These are phyloP conservation scores for Psittacara wagleri DNA, from an alignment of 2,113 vertebrate species.

Conservation along the genomic window DNA sequence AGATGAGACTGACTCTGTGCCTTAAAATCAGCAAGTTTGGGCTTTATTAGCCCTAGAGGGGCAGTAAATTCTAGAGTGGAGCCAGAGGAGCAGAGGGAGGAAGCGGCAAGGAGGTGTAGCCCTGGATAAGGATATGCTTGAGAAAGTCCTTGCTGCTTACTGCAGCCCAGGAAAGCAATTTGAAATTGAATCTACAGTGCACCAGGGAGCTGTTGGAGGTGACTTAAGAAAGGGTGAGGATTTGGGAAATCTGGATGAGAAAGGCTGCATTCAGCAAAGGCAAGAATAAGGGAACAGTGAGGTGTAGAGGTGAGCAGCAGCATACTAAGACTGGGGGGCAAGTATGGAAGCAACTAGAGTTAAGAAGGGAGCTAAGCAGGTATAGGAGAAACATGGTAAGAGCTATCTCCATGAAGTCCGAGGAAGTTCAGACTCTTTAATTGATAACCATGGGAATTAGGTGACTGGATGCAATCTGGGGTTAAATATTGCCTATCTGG, in stretches of 20 bases:
- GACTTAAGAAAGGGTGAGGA: not conserved
- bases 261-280: not conserved
- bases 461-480: not conserved
- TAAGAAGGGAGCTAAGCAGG: rapidly evolving
- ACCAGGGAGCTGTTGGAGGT: not conserved
- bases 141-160: not conserved
- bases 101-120: not conserved
- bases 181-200: not conserved
- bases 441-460: not conserved
- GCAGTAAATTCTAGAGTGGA: slow-evolving; percentile 20
- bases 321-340: not conserved
- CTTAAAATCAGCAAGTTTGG: slow-evolving; percentile 34
- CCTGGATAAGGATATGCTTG: not conserved
- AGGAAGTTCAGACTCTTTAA: not conserved
- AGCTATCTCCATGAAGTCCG: not conserved
- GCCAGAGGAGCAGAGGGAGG: not conserved
- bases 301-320: not conserved
- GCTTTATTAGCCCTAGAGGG: slow-evolving; percentile 42
- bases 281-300: not conserved
- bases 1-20: slow-evolving; percentile 11
- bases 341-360: not conserved
- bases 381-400: not conserved
- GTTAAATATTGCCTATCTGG: not conserved
- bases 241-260: not conserved
- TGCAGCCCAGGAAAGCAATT: not conserved